Percentiles rank a stretch among this genome's conserved stretches.
Evolutionary conservation across 2,888 invertebrate genomes (phyloP).

Genomic region (Drosophila greeni): DNA sequence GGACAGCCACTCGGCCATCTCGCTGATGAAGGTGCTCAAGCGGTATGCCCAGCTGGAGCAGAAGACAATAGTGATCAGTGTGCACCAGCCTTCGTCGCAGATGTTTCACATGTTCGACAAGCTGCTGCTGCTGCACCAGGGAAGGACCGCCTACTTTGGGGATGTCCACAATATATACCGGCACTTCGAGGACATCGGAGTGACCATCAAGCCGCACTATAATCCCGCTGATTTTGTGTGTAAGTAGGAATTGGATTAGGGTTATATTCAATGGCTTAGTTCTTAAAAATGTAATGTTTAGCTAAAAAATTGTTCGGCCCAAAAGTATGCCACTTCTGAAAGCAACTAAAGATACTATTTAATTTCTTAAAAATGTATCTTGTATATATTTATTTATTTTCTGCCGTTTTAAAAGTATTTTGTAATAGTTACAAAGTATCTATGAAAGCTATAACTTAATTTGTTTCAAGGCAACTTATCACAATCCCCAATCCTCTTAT

Average conservation of each 20-base stretch:
- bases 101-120: slow-evolving; percentile 91
- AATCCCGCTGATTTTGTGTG: slow-evolving; percentile 91
- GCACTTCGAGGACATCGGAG: slow-evolving; percentile 85
- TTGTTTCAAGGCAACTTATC: neutral
- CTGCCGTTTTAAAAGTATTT: neutral
- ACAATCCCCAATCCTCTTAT: neutral
- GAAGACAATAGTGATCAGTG: slow-evolving; percentile 88
- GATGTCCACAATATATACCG: slow-evolving; percentile 85
- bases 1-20: slow-evolving; percentile 88
- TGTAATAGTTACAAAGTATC: neutral
- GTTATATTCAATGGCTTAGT: no score
- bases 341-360: neutral
- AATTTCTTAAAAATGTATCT: neutral
- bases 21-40: slow-evolving; percentile 86
- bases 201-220: slow-evolving; percentile 86
- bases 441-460: neutral
- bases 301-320: neutral
- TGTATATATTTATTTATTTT: neutral
- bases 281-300: no score
- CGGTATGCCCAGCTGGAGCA: slow-evolving; percentile 86
- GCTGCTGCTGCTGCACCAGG: slow-evolving; percentile 84
- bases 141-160: slow-evolving; percentile 88
- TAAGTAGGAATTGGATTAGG: no score
- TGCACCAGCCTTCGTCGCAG: slow-evolving; percentile 91
- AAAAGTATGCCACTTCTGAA: neutral